Evolutionary conservation across 1,140 invertebrate species (phyloP).

Genomic region (Pachyrhynchus sulphureomaculatus): DNA sequence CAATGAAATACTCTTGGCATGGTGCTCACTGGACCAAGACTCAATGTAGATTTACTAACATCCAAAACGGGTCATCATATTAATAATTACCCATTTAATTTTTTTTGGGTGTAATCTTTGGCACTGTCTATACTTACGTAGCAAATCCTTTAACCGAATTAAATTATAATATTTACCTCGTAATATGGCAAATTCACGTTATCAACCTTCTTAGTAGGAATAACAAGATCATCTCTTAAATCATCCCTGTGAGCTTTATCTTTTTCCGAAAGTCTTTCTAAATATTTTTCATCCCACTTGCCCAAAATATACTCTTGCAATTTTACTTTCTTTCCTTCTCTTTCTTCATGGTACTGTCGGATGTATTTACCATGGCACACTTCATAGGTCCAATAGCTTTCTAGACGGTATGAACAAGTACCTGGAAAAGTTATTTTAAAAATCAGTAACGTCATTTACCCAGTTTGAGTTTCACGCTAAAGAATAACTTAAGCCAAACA

Average conservation of each 20-base stretch:
- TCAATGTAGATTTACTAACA: too few relatives aligned
- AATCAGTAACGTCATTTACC: not conserved
- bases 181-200: constrained; percentile 82
- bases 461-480: not conserved
- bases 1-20: too few relatives aligned
- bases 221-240: constrained; percentile 50
- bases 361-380: constrained; percentile 90
- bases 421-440: constrained; percentile 1
- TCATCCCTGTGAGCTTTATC: constrained; percentile 60
- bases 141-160: too few relatives aligned
- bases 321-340: constrained; percentile 81
- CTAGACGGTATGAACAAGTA: constrained; percentile 82
- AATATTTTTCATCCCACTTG: constrained; percentile 62
- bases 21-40: too few relatives aligned
- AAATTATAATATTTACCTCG: too few relatives aligned
- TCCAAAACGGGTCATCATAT: too few relatives aligned
- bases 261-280: constrained; percentile 54
- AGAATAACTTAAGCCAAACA: too few relatives aligned
- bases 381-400: constrained; percentile 97
- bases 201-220: constrained; percentile 76
- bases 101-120: too few relatives aligned
- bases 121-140: too few relatives aligned
- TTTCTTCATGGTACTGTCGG: constrained; percentile 92
- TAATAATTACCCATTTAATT: too few relatives aligned
- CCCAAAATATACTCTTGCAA: constrained; percentile 83